Evolutionary conservation across 2,797 vertebrate genomes (phyloP), one percentile per base, ranked within the genome.

Genomic region (Channallabes apus): DNA sequence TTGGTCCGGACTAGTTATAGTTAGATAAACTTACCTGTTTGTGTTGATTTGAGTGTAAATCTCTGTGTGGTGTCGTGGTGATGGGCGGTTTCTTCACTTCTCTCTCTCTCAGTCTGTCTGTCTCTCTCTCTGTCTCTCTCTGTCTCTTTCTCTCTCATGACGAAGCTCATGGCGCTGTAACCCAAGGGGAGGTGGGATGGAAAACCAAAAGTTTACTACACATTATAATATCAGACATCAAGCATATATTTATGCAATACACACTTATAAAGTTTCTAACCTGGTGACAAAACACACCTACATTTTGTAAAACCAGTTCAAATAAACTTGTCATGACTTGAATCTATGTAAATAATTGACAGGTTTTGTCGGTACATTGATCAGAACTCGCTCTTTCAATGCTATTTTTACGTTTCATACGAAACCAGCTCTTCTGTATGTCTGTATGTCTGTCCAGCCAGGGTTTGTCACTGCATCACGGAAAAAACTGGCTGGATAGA

Each of bases 11-110:
- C 1, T 27, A 61, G 17, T 27, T 51, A 6, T 12, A 65, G 78
- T 51, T 17, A 46, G 41, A 29, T 20, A 0, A 20, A 29, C 78
- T 27, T 65, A 80, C 78, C 78, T 6, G n/a, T 29, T 20, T 0
- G 38, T 11, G 61, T 65, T 1, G 9, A 29, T 12, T 18, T 32
- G n/a, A 12, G 38, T 27, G 59, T 65, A 51, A 62, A 65, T 27
- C 24, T 11, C 11, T 27, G 46, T 51, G 46, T 12, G 77, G 35
- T 41, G n/a, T 18, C 20, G 6, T 61, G 56, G 11, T 11, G 22
- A 20, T 12, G 78, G 78, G 78, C 61, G 78, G 38, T 65, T 80
- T 51, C 78, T 80, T 46, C 58, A 18, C 35, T 71, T 41, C 35
- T 71, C 68, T 35, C 15, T 38, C 6, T 61, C 18, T 64, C 24